Conservation (phyloP, 2,888 invertebrate species). For the Drosophila cracens region DNA sequence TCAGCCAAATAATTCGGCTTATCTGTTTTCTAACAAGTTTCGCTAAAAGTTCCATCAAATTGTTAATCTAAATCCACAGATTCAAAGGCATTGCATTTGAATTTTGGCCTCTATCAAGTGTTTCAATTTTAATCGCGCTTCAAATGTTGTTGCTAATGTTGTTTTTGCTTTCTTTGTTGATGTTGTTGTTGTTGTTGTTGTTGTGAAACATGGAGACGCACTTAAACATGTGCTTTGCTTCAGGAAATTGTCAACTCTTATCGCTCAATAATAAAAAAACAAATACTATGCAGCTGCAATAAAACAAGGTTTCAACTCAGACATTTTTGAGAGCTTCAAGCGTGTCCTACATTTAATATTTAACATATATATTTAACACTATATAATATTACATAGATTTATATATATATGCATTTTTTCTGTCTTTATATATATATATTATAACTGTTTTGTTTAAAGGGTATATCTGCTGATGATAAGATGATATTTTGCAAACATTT, state of each 20-base stretch:
- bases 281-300: constrained; percentile 11
- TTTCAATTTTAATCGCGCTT: constrained; percentile 34
- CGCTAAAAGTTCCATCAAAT: constrained; percentile 10
- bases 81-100: constrained; percentile 29
- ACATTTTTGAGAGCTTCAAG: neutral
- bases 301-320: neutral
- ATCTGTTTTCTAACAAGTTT: constrained; percentile 32
- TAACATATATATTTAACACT: neutral
- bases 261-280: constrained; percentile 18
- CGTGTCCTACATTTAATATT: neutral
- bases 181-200: constrained; percentile 2
- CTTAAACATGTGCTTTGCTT: constrained; percentile 40
- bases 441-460: neutral
- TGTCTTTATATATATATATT: neutral
- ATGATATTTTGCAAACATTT: neutral
- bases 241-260: constrained; percentile 55
- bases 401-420: neutral
- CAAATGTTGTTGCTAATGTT: constrained; percentile 2
- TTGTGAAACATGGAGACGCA: constrained; percentile 16
- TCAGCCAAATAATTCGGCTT: constrained; percentile 36
- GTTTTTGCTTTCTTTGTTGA: neutral
- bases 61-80: constrained; percentile 29
- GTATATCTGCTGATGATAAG: neutral
- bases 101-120: neutral
- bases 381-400: neutral